phyloP scores from a whole-genome alignment of 2,113 vertebrate species.

The Corythaixoides concolor region DNA sequence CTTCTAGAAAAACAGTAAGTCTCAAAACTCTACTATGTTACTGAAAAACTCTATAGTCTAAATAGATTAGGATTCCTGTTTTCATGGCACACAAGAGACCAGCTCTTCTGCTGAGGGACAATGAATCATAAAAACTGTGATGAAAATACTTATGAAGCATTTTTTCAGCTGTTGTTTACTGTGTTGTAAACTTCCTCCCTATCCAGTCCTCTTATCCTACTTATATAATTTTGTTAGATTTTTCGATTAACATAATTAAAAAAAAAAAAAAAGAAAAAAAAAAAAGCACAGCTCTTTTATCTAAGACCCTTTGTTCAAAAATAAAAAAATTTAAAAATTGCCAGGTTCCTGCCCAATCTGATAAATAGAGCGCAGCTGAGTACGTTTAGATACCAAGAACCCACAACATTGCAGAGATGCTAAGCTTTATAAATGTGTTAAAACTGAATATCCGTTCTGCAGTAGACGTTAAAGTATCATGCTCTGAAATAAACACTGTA shows the following conservation, averaged over 20 bases:
- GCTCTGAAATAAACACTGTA: not conserved
- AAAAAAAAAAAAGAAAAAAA: not conserved
- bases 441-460: not conserved
- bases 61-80: not conserved
- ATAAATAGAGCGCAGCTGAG: not conserved
- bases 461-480: accelerated
- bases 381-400: not conserved
- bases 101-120: not conserved
- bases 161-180: not conserved
- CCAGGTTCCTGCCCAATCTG: not conserved
- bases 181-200: not conserved
- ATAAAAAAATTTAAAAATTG: not conserved
- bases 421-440: not conserved
- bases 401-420: not conserved
- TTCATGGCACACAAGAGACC: not conserved
- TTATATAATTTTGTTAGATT: not conserved
- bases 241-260: not conserved
- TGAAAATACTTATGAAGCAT: not conserved
- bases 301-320: not conserved
- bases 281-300: not conserved
- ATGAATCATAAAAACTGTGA: not conserved
- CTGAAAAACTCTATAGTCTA: not conserved
- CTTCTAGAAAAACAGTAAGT: not conserved
- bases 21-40: not conserved
- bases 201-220: not conserved